Percentiles rank a stretch among this genome's conserved stretches.
Evolutionary conservation across 1,140 invertebrate species (phyloP).

Genomic region (Limonius californicus): DNA sequence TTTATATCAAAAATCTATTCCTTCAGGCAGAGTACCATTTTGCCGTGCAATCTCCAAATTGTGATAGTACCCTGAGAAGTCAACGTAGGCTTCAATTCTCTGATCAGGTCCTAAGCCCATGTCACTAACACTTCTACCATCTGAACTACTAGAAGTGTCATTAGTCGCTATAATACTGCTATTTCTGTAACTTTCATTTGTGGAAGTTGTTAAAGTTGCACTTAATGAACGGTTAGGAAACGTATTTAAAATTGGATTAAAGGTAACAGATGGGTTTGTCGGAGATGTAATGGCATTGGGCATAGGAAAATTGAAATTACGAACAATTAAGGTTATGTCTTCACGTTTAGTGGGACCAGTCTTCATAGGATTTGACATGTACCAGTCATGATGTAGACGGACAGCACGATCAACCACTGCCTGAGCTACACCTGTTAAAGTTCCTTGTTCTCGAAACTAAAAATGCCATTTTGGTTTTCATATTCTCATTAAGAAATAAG

Average conservation of each 20-base stretch:
- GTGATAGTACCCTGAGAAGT: slow-evolving; percentile 78
- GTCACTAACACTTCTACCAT: slow-evolving; percentile 33
- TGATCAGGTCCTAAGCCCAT: slow-evolving; percentile 36
- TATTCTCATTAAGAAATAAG: too few species aligned
- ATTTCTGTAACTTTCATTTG: slow-evolving; percentile 30
- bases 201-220: slow-evolving; percentile 24
- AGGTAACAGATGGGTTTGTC: slow-evolving; percentile 53
- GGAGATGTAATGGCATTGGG: slow-evolving; percentile 58
- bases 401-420: slow-evolving; percentile 83
- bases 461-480: slow-evolving; percentile 34
- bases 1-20: slow-evolving; percentile 28
- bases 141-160: slow-evolving; percentile 40
- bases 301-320: slow-evolving; percentile 82
- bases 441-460: slow-evolving; percentile 75
- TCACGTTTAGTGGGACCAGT: slow-evolving; percentile 57
- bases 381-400: slow-evolving; percentile 77
- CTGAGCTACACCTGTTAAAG: slow-evolving; percentile 79
- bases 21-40: slow-evolving; percentile 35
- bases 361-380: slow-evolving; percentile 58
- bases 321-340: slow-evolving; percentile 79
- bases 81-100: slow-evolving; percentile 74
- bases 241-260: slow-evolving; percentile 53
- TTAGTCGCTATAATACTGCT: slow-evolving; percentile 38
- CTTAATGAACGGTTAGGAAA: slow-evolving; percentile 27
- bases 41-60: slow-evolving; percentile 54